Evolutionary conservation across 2,888 invertebrate species (phyloP), one percentile per base, ranked within the genome.

Genomic region (Nematopogon swammerdamellus): DNA sequence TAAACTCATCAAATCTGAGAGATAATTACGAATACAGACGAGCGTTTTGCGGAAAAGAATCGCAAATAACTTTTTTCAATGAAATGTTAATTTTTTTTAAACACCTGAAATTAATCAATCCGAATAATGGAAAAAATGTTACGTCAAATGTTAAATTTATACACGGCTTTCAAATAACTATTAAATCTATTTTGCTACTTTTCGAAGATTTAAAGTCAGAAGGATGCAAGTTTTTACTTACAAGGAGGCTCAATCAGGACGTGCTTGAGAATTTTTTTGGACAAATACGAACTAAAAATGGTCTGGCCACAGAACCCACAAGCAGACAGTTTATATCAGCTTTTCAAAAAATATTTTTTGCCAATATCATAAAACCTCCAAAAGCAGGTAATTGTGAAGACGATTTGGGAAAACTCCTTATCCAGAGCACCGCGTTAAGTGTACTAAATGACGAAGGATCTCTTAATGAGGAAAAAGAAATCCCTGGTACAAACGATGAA

Each of bases 41-140:
- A 29, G 56, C 58, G 20, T 60, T 58, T 47, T 54, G 55, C 8
- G 54, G 57, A 47, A 56, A 54, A 20, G 51, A 55, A 46, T 57
- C 56, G 44, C 60, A 60, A 47, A 51, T 46, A 5, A 45, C 52
- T 19, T 51, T 57, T 10, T 50, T 62, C 46, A 54, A 54, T 10
- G 55, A 59, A 14, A 58, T 56, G 47, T 51, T 55, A 5, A 51
- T 50, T n/a, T 54, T 60, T 49, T 59, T 62, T 50, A 52, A 56
- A 17, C 55, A 54, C 51, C 54, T 61, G 50, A 59, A 56, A 49
- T 50, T 60, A 19, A 53, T 59, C n/a, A 55, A 56, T n/a, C 56
- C 51, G 52, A 46, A 49, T 5, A 57, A 58, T 16, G 52, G 54
- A 5, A 55, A 49, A 6, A 55, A 60, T 51, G 57, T 59, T 18